Conservation (phyloP, 2,797 vertebrate species). For the Sternarchorhynchus goeldii region DNA sequence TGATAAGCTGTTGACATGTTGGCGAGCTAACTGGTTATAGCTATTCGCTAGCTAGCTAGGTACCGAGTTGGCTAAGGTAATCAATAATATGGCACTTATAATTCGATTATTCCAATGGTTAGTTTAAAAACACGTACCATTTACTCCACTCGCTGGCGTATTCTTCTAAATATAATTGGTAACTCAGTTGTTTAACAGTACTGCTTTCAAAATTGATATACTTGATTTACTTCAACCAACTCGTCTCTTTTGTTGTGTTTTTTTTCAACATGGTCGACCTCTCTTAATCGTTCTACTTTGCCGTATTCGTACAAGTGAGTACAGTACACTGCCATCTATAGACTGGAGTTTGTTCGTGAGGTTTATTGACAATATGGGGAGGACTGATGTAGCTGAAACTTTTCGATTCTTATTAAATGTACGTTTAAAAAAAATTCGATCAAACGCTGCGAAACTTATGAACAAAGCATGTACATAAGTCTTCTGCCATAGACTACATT, state of each 20-base stretch:
- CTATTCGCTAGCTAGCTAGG: too few relatives aligned
- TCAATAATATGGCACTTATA: not conserved
- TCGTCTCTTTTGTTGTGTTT: constrained; percentile 75
- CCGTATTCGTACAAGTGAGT: not conserved
- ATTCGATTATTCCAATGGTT: not conserved
- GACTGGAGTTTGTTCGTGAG: constrained; percentile 15
- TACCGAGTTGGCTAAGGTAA: not conserved
- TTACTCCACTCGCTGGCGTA: constrained; percentile 48
- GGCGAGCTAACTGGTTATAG: not conserved
- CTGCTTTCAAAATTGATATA: not conserved
- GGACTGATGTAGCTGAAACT: too few relatives aligned
- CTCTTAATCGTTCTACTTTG: constrained; percentile 67
- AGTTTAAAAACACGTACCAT: constrained; percentile 59
- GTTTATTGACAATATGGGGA: too few relatives aligned
- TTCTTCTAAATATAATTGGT: constrained; percentile 32
- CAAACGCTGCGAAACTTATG: too few relatives aligned
- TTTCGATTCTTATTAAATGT: too few relatives aligned
- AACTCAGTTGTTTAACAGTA: not conserved
- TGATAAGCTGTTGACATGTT: not conserved
- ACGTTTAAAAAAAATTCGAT: too few relatives aligned
- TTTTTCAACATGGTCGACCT: constrained; percentile 80
- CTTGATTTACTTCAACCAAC: constrained; percentile 53
- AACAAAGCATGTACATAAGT: too few relatives aligned
- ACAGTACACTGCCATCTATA: constrained; percentile 56
- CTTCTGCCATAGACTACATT: too few relatives aligned